Percentiles rank a stretch among this genome's conserved stretches.
These are phyloP conservation scores for Thymelicus lineola DNA, from an alignment of 2,888 invertebrate genomes.

Conservation along the genomic window DNA sequence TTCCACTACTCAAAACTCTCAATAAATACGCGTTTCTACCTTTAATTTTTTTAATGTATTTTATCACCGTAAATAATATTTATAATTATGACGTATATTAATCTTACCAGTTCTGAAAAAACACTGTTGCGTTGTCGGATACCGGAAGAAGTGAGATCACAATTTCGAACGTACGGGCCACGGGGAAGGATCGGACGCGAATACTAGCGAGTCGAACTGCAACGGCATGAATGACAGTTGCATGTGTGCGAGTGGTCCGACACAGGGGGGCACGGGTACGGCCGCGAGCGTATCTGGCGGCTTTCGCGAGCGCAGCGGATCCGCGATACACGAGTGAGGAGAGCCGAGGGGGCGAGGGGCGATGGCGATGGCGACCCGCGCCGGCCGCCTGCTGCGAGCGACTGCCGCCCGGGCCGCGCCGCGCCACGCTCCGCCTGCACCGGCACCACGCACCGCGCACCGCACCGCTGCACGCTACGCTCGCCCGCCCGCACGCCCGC, in stretches of 20 bases:
- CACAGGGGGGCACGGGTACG: slow-evolving; percentile 45
- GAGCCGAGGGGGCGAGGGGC: too few relatives aligned
- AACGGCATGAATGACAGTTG: slow-evolving; percentile 69
- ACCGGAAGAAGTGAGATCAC: slow-evolving; percentile 33
- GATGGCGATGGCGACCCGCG: slow-evolving; percentile 66
- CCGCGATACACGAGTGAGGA: slow-evolving; percentile 56
- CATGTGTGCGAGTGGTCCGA: slow-evolving; percentile 56
- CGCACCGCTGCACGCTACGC: slow-evolving; percentile 49
- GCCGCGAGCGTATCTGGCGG: slow-evolving; percentile 62
- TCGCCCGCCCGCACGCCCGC: slow-evolving; percentile 54
- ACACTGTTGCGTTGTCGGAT: slow-evolving; percentile 39
- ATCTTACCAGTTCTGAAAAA: slow-evolving; percentile 48
- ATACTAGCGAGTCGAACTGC: slow-evolving; percentile 49
- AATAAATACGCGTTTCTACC: not conserved
- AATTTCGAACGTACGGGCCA: slow-evolving; percentile 23
- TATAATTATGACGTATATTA: not conserved
- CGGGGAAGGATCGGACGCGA: slow-evolving; percentile 38
- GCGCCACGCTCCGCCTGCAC: slow-evolving; percentile 67
- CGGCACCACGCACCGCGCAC: slow-evolving; percentile 54
- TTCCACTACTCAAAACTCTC: not conserved
- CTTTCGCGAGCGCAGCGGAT: slow-evolving; percentile 68
- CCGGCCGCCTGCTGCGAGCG: slow-evolving; percentile 78
- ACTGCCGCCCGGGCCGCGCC: slow-evolving; percentile 80
- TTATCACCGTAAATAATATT: too few relatives aligned
- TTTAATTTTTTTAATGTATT: too few relatives aligned